Percentiles rank a stretch among this genome's conserved stretches.
Evolutionary conservation across 2,113 vertebrate species (phyloP).

Genomic region (Shinisaurus crocodilurus): DNA sequence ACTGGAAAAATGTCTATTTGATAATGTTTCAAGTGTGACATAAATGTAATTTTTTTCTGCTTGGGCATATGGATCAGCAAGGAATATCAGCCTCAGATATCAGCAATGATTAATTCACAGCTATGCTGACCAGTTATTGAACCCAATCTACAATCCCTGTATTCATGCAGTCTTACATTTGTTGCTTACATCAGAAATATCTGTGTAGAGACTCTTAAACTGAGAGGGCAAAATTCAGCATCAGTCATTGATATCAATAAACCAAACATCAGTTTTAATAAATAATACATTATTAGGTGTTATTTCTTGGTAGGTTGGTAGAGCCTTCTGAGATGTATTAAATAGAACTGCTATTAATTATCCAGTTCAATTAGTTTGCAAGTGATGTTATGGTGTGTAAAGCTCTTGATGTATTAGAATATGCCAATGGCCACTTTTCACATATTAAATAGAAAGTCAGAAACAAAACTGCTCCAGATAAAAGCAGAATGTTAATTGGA

Average conservation of each 20-base stretch:
- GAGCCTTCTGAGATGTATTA: conserved; percentile 29
- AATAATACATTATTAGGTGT: conserved; percentile 34
- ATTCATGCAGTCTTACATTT: conserved; percentile 45
- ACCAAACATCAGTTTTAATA: conserved; percentile 33
- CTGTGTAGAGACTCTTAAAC: neutral
- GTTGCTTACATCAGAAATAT: conserved; percentile 53
- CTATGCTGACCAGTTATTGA: conserved; percentile 46
- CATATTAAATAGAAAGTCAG: conserved; percentile 13
- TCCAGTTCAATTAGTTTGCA: conserved; percentile 1
- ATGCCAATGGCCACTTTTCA: conserved; percentile 14
- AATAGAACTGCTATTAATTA: conserved; percentile 25
- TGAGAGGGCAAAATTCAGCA: conserved; percentile 34
- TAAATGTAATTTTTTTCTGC: neutral
- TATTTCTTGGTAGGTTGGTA: neutral
- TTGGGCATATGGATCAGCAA: neutral
- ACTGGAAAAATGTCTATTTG: neutral
- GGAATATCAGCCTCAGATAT: neutral
- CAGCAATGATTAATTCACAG: conserved; percentile 41
- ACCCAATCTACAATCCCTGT: conserved; percentile 22
- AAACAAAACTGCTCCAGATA: neutral
- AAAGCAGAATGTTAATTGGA: neutral
- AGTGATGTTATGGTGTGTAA: conserved; percentile 13
- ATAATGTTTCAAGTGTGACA: neutral
- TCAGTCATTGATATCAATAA: conserved; percentile 2
- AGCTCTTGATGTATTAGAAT: neutral